A percentile compares a stretch with the other conserved stretches of the same genome.
phyloP scores from a whole-genome alignment of 1,140 invertebrate species.

The Pomacea maculata region DNA sequence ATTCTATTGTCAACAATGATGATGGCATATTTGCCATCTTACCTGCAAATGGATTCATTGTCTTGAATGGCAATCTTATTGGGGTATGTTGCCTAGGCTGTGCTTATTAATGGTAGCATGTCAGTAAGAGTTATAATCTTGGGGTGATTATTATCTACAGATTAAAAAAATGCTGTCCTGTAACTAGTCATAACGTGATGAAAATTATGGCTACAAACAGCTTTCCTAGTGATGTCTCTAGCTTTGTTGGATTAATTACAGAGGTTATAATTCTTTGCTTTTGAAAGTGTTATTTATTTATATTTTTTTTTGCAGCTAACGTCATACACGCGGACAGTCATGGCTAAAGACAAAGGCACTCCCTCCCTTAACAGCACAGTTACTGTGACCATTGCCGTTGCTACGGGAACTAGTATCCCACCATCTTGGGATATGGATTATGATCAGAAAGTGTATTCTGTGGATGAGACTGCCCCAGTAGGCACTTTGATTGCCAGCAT shows the following conservation, averaged over 20 bases:
- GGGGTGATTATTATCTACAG: too few relatives aligned
- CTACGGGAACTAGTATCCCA: constrained; percentile 40
- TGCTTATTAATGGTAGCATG: neutral
- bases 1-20: constrained; percentile 38
- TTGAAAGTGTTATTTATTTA: too few relatives aligned
- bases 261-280: too few relatives aligned
- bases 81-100: constrained; percentile 3
- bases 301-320: constrained; percentile 8
- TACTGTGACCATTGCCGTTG: constrained; percentile 79
- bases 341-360: constrained; percentile 88
- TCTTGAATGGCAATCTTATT: constrained; percentile 1
- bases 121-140: too few relatives aligned
- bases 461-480: constrained; percentile 45
- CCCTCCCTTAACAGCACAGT: constrained; percentile 67
- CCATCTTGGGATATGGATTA: constrained; percentile 46
- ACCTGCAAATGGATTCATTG: constrained; percentile 13
- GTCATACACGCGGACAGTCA: constrained; percentile 72
- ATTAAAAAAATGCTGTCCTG: too few relatives aligned
- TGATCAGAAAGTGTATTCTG: constrained; percentile 37
- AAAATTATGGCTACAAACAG: too few relatives aligned
- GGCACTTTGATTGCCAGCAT: constrained; percentile 41
- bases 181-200: too few relatives aligned
- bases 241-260: too few relatives aligned
- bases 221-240: too few relatives aligned
- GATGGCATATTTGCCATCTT: constrained; percentile 3